phyloP scores from a whole-genome alignment of 2,113 vertebrate species.

The Clarias batrachus region DNA sequence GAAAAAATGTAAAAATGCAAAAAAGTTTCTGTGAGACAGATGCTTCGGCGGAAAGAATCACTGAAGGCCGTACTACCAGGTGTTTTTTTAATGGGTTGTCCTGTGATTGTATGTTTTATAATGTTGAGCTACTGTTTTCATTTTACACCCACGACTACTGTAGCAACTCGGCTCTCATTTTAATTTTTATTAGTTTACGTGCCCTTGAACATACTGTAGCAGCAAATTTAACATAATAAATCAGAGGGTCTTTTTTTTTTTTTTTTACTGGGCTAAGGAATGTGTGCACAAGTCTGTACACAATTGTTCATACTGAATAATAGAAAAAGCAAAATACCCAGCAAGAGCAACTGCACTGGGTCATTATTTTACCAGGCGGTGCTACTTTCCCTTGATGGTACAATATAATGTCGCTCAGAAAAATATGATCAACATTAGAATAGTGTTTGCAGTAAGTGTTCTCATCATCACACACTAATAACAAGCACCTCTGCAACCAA shows the following conservation, averaged over 20 bases:
- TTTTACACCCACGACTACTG: neutral
- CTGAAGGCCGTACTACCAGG: neutral
- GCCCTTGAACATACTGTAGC: neutral
- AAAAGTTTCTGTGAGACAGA: neutral
- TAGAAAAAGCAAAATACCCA: conserved; percentile 24
- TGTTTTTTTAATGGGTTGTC: neutral
- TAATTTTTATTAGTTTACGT: conserved; percentile 38
- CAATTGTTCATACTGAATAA: conserved; percentile 20
- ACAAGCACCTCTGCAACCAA: neutral
- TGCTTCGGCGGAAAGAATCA: neutral
- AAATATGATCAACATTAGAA: neutral
- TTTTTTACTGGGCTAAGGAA: neutral
- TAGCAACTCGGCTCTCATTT: conserved; percentile 18
- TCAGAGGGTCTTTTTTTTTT: conserved; percentile 6
- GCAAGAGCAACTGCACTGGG: neutral
- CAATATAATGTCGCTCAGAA: no score
- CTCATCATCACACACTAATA: neutral
- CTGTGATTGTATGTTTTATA: neutral
- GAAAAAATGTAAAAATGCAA: conserved; percentile 25
- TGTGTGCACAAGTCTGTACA: neutral
- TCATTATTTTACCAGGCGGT: neutral
- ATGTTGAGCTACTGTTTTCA: neutral
- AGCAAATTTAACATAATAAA: conserved; percentile 42
- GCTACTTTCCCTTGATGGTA: neutral
- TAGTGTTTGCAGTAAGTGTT: neutral